Conservation (phyloP, 2,797 vertebrate genomes). For the Hydrophis major region DNA sequence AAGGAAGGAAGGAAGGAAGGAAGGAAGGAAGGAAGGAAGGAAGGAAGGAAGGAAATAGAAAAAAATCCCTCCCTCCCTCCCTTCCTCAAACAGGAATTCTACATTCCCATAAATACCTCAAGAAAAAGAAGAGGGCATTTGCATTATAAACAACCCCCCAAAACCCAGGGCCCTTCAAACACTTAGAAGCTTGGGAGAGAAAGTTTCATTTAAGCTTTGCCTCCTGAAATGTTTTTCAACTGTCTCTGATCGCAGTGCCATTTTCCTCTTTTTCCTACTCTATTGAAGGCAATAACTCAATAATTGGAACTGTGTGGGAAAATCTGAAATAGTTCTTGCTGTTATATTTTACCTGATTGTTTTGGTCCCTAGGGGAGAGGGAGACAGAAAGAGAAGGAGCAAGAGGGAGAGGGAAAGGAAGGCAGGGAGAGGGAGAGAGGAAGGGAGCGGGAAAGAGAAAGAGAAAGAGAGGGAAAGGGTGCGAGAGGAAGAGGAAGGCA, state of each 20-base stretch:
- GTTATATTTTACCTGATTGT: neutral
- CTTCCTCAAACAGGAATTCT: neutral
- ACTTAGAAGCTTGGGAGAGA: neutral
- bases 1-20: neutral
- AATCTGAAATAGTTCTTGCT: neutral
- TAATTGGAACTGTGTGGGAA: neutral
- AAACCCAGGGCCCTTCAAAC: neutral
- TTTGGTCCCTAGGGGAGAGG: neutral
- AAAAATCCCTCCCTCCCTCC: neutral
- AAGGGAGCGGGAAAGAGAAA: no score
- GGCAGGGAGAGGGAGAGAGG: no score
- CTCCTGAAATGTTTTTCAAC: neutral
- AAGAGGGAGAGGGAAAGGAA: no score
- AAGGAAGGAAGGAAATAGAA: neutral
- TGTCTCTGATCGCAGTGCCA: neutral
- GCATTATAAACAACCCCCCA: neutral
- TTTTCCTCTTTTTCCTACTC: neutral
- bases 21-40: no score
- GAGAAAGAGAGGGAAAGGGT: rapidly evolving
- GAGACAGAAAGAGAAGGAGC: neutral
- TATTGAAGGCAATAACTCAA: neutral
- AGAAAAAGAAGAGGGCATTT: neutral
- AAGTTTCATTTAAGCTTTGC: neutral
- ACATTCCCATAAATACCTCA: neutral
- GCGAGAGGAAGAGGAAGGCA: rapidly evolving